phyloP scores from a whole-genome alignment of 1,140 invertebrate genomes.

The Anadara kagoshimensis region DNA sequence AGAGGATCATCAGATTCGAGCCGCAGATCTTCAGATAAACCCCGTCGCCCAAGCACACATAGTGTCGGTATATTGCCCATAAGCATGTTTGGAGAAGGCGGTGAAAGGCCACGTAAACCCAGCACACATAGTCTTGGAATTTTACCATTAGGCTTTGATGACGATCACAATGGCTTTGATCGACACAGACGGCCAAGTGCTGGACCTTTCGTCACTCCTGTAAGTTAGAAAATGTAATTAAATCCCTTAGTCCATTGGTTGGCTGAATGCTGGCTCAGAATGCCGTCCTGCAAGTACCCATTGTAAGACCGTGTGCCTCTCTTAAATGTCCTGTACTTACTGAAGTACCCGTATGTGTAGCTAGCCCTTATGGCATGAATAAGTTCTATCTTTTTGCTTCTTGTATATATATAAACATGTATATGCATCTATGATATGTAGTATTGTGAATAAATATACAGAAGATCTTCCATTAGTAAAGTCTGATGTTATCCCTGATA shows the following conservation, averaged over 20 bases:
- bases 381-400: background rate
- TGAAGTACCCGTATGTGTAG: background rate
- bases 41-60: constrained; percentile 62
- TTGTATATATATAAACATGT: no score
- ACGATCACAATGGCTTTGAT: constrained; percentile 47
- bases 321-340: constrained; percentile 10
- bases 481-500: no score
- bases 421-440: no score
- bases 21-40: constrained; percentile 48
- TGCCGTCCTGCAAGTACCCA: constrained; percentile 1
- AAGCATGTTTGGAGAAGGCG: constrained; percentile 65
- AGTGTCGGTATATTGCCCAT: constrained; percentile 67
- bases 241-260: background rate
- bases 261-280: constrained; percentile 1
- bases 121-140: constrained; percentile 69
- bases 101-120: constrained; percentile 60
- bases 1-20: constrained; percentile 50
- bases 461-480: no score
- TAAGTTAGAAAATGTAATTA: constrained; percentile 44
- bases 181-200: constrained; percentile 59
- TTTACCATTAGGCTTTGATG: constrained; percentile 59
- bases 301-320: background rate
- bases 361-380: background rate
- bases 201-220: constrained; percentile 61
- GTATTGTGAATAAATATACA: no score